Conservation (phyloP, 2,888 invertebrate genomes). For the Dromius quadrimaculatus region DNA sequence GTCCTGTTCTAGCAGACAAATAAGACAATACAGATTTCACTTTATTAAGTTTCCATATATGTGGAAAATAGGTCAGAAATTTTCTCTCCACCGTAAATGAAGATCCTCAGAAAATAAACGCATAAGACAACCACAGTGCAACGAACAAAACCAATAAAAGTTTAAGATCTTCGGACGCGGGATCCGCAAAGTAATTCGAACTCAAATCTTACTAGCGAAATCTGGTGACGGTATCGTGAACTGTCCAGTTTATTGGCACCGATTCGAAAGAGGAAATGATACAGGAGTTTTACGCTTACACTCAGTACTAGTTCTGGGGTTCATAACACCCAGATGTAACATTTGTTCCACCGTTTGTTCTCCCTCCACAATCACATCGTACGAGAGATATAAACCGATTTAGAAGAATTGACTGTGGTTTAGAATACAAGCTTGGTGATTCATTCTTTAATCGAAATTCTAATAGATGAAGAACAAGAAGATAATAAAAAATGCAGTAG, state of each 20-base stretch:
- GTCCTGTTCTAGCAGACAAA: neutral
- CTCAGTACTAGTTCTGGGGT: no score
- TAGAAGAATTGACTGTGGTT: no score
- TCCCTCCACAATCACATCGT: no score
- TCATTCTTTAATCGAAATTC: no score
- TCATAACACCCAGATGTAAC: no score
- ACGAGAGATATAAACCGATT: no score
- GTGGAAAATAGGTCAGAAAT: conserved; percentile 46
- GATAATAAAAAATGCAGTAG: no score
- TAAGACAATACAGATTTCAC: conserved; percentile 32
- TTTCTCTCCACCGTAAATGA: conserved; percentile 45
- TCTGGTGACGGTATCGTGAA: conserved; percentile 12
- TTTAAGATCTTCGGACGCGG: conserved; percentile 43
- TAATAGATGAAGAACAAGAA: no score
- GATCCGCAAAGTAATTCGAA: neutral
- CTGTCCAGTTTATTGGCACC: conserved; percentile 42
- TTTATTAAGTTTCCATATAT: conserved; percentile 38
- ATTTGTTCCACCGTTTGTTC: no score
- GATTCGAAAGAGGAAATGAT: conserved; percentile 43
- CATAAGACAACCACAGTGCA: conserved; percentile 28
- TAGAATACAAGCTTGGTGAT: no score
- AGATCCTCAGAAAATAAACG: conserved; percentile 49
- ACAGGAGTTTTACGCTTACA: conserved; percentile 10
- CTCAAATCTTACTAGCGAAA: neutral
- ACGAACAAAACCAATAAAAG: conserved; percentile 41